Evolutionary conservation across 2,888 invertebrate species (phyloP), one percentile per base, ranked within the genome.

Genomic region (Leptopilina myrica): DNA sequence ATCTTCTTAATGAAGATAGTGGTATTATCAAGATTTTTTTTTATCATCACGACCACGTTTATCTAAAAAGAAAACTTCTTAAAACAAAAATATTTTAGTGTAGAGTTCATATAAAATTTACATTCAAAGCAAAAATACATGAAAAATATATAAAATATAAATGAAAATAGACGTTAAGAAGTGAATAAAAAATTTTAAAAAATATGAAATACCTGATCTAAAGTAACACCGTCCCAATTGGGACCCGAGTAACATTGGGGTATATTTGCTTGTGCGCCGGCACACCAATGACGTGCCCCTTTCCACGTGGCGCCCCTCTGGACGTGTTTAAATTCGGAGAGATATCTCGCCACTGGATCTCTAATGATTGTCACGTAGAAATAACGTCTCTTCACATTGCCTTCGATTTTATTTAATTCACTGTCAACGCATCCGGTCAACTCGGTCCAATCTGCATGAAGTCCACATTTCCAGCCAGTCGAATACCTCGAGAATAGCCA

Each of bases 381-480:
- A 92, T 98, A 99, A 88, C 99, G 94, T 88, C 97, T 93, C 89
- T 96, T 96, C 1, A 96, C 94, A 79, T 95, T 95, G 6, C 96
- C 97, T 92, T 99, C 98, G 89, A 97, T 96, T 91, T 97, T 96
- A 92, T 98, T 97, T 89, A 99, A 93, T 89, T 97, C 97, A 43
- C 95, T 95, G 89, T 98, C 97, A 62, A 98, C 98, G 92, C 98
- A 98, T 86, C 94, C 94, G 11, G 97, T 98, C 85, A 99, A 92
- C 93, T 99, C 99, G 3, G 99, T 99, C 96, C 98, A 99, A 93
- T 99, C 99, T 43, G 99, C 98, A 91, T 99, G 99, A 69, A 99
- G 94, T 77, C 99, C 99, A 92, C 99, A 99, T 90, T 97, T 97
- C 98, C 98, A 98, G 85, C 98, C 98, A 43, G 98, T 98, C 76